Percentiles rank a stretch among this genome's conserved stretches.
phyloP scores from a whole-genome alignment of 2,888 invertebrate species.

The Acrobasis repandana region DNA sequence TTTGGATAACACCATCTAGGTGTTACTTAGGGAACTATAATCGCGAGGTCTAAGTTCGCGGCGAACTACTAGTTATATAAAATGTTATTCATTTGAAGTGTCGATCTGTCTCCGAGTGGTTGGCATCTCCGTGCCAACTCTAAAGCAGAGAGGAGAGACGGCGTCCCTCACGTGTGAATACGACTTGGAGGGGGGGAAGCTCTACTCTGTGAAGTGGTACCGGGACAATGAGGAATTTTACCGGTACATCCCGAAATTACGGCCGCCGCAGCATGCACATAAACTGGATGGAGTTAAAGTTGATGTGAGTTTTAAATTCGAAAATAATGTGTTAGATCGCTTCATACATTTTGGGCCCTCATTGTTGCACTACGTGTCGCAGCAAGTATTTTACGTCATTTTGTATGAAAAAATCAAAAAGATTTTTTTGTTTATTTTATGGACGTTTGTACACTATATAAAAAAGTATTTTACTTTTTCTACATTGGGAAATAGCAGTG shows the following conservation, averaged over 20 bases:
- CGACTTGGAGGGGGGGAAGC: slow-evolving; percentile 83
- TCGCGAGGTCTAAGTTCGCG: too few relatives aligned
- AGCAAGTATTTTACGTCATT: too few relatives aligned
- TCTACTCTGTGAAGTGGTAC: slow-evolving; percentile 87
- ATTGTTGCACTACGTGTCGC: too few relatives aligned
- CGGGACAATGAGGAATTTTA: slow-evolving; percentile 86
- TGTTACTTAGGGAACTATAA: too few relatives aligned
- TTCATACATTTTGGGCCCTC: too few relatives aligned
- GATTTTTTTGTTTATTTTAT: too few relatives aligned
- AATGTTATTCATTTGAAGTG: slow-evolving; percentile 46
- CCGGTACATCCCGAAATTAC: slow-evolving; percentile 84
- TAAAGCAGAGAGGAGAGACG: slow-evolving; percentile 83
- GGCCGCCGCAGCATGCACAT: slow-evolving; percentile 85
- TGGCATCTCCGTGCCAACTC: slow-evolving; percentile 79
- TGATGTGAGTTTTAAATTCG: slow-evolving; percentile 75
- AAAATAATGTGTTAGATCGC: not conserved
- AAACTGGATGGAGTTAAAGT: slow-evolving; percentile 84
- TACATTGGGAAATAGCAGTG: too few relatives aligned
- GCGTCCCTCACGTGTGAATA: slow-evolving; percentile 83
- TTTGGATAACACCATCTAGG: too few relatives aligned
- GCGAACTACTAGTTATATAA: too few relatives aligned
- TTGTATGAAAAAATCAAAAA: too few relatives aligned
- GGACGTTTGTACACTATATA: too few relatives aligned
- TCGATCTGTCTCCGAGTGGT: slow-evolving; percentile 71
- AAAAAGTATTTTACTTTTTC: too few relatives aligned